These are phyloP conservation scores for Drosophila mayaguana DNA, from an alignment of 2,888 invertebrate species.

Conservation along the genomic window DNA sequence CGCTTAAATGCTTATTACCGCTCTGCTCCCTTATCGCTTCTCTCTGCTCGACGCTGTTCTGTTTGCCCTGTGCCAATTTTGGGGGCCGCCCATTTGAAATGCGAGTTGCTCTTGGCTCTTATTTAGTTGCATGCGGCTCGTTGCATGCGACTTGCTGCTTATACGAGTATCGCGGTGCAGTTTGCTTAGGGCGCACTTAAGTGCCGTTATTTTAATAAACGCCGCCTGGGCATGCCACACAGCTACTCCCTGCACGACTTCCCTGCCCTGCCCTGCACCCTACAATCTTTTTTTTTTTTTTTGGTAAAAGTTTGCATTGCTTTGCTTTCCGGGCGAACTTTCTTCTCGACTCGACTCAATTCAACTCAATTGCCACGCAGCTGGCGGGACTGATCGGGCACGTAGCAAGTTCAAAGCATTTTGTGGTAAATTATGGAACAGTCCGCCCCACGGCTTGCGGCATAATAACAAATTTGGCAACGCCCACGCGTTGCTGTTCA, in stretches of 20 bases:
- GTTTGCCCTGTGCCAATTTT: conserved; percentile 37
- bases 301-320: conserved; percentile 56
- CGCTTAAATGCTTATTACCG: conserved; percentile 57
- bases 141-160: conserved; percentile 42
- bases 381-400: conserved; percentile 48
- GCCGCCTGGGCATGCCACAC: conserved; percentile 65
- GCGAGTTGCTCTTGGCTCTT: conserved; percentile 29
- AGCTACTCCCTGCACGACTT: not conserved
- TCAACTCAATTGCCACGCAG: conserved; percentile 33
- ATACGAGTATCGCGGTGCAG: conserved; percentile 51
- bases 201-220: conserved; percentile 82
- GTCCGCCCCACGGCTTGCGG: conserved; percentile 8
- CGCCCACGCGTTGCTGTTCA: conserved; percentile 44
- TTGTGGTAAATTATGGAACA: conserved; percentile 53
- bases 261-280: conserved; percentile 13
- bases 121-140: conserved; percentile 29
- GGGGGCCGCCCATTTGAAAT: conserved; percentile 51
- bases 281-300: not conserved
- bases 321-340: conserved; percentile 52
- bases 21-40: conserved; percentile 14
- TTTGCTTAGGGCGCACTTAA: conserved; percentile 80
- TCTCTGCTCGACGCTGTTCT: not conserved
- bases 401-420: conserved; percentile 63
- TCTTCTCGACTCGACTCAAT: conserved; percentile 32
- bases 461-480: conserved; percentile 57